phyloP scores from a whole-genome alignment of 2,113 vertebrate species.

The Passer domesticus region DNA sequence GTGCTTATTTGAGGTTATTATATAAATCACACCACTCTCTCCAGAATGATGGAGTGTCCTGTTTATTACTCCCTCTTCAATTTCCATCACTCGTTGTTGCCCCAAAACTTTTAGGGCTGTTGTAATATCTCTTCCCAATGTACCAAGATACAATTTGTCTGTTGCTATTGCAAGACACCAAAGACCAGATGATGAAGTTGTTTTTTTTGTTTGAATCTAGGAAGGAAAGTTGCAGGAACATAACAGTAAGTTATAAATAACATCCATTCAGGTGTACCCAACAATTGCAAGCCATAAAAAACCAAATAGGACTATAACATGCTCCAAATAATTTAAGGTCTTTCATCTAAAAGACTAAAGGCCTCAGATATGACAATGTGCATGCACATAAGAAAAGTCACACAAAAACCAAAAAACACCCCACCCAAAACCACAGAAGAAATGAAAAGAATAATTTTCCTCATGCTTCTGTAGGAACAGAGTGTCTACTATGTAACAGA shows the following conservation, averaged over 20 bases:
- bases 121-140: not conserved
- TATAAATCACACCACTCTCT: not conserved
- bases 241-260: not conserved
- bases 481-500: not conserved
- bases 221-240: not conserved
- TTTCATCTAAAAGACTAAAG: not conserved
- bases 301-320: not conserved
- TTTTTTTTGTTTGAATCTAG: not conserved
- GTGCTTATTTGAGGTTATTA: not conserved
- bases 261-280: not conserved
- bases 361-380: not conserved
- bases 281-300: not conserved
- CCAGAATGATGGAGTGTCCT: not conserved
- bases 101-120: not conserved
- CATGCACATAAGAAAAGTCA: not conserved
- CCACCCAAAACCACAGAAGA: accelerated
- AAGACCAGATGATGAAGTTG: not conserved
- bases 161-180: not conserved
- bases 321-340: not conserved
- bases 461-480: not conserved
- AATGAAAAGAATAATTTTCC: not conserved
- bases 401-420: not conserved
- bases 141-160: not conserved
- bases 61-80: not conserved
- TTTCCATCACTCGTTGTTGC: not conserved